phyloP scores from a whole-genome alignment of 2,888 invertebrate species.

The Cotesia congregata region DNA sequence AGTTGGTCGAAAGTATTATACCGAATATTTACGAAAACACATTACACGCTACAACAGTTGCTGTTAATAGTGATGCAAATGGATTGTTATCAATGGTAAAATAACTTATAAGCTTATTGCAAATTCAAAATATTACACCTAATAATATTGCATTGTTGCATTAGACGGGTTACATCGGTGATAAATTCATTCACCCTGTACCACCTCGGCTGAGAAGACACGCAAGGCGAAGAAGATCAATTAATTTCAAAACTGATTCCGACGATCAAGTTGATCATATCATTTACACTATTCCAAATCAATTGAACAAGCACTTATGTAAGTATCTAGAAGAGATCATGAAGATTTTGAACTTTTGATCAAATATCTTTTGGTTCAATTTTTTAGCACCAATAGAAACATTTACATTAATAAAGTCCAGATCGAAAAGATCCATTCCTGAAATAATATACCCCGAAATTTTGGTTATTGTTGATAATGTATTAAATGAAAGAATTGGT shows the following conservation, averaged over 20 bases:
- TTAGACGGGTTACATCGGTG: neutral
- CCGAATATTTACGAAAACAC: neutral
- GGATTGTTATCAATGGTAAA: neutral
- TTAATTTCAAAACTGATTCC: neutral
- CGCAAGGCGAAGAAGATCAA: neutral
- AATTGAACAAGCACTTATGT: too few species aligned
- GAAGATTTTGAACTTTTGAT: neutral
- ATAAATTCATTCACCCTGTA: neutral
- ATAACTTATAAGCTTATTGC: too few species aligned
- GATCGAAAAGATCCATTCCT: neutral
- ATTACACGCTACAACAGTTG: neutral
- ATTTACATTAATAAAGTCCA: neutral
- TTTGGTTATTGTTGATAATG: conserved; percentile 39
- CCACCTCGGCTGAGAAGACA: neutral
- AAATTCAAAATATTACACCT: too few species aligned
- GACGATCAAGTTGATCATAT: neutral
- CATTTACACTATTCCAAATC: neutral
- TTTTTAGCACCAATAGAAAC: neutral
- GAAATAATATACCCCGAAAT: conserved; percentile 40
- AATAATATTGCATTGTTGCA: neutral
- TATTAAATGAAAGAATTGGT: conserved; percentile 29
- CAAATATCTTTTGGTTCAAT: neutral
- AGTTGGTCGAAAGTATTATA: neutral
- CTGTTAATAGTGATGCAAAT: neutral
- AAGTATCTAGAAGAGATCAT: neutral